These are phyloP conservation scores for Drosophila eugracilis DNA, from an alignment of 1,140 invertebrate species.

Conservation along the genomic window DNA sequence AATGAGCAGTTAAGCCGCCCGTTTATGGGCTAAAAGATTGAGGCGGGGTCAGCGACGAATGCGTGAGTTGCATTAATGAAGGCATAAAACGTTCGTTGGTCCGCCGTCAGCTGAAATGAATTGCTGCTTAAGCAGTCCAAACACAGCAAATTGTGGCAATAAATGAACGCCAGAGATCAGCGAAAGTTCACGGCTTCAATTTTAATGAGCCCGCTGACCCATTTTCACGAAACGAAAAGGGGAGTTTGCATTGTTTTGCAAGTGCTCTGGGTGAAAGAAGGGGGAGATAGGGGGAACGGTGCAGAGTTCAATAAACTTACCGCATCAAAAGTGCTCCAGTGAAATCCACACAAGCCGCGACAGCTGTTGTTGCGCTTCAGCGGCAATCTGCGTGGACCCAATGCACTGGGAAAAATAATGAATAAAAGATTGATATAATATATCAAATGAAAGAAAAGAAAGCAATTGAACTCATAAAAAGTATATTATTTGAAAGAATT, in stretches of 20 bases:
- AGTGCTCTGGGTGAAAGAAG: conserved; percentile 19
- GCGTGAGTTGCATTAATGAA: conserved; percentile 71
- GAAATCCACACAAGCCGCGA: conserved; percentile 47
- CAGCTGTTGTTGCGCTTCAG: conserved; percentile 75
- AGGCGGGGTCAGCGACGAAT: conserved; percentile 14
- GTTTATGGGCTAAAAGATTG: conserved; percentile 35
- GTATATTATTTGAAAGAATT: no score
- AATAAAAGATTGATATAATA: background rate
- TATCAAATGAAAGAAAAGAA: no score
- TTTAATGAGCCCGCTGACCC: conserved; percentile 67
- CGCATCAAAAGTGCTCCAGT: conserved; percentile 39
- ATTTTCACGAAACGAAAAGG: conserved; percentile 18
- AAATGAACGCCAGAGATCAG: conserved; percentile 58
- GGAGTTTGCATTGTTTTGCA: conserved; percentile 67
- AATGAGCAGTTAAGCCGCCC: conserved; percentile 74
- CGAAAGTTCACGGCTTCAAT: conserved; percentile 60
- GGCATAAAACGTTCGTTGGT: conserved; percentile 9
- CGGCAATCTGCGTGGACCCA: conserved; percentile 50
- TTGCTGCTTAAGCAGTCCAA: conserved; percentile 48
- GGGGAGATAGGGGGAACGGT: background rate
- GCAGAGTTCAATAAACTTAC: conserved; percentile 65
- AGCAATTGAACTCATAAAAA: no score
- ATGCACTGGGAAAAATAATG: conserved; percentile 14
- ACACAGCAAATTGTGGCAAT: conserved; percentile 60
- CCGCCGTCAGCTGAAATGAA: background rate